Conservation (phyloP, 2,113 vertebrate genomes). For the Cairina moschata region DNA sequence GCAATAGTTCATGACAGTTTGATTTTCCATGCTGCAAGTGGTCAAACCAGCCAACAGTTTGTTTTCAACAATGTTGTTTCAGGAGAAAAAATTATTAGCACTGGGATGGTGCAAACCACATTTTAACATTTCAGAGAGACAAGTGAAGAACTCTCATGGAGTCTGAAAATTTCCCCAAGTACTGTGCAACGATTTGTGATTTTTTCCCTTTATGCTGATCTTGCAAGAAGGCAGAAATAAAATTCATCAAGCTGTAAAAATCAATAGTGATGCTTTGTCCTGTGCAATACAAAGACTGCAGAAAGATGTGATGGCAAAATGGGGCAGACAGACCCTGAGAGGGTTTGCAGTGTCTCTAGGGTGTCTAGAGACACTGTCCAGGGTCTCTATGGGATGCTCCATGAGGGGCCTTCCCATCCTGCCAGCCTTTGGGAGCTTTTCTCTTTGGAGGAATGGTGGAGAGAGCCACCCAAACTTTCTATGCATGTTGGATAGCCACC, state of each 20-base stretch:
- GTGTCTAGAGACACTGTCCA: too few relatives aligned
- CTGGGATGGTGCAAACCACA: background rate
- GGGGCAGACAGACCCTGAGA: background rate
- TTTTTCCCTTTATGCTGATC: background rate
- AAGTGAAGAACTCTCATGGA: background rate
- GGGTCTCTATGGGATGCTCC: background rate
- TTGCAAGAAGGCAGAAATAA: conserved; percentile 22
- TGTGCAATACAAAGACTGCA: background rate
- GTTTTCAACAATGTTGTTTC: background rate
- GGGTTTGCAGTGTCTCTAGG: too few relatives aligned
- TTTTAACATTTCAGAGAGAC: background rate
- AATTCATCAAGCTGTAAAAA: conserved; percentile 43
- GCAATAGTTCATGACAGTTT: background rate
- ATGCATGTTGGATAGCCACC: background rate
- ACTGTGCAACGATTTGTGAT: background rate
- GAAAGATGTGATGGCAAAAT: fast-evolving
- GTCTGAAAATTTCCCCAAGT: background rate
- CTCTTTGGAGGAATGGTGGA: background rate
- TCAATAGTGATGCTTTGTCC: conserved; percentile 30
- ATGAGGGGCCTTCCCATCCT: background rate
- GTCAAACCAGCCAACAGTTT: background rate
- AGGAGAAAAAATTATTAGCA: background rate
- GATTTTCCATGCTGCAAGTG: background rate
- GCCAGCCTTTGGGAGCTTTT: background rate
- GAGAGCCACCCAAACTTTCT: background rate